These are phyloP conservation scores for Schizothorax lantsangensis DNA, from an alignment of 2,797 vertebrate genomes.

Conservation along the genomic window DNA sequence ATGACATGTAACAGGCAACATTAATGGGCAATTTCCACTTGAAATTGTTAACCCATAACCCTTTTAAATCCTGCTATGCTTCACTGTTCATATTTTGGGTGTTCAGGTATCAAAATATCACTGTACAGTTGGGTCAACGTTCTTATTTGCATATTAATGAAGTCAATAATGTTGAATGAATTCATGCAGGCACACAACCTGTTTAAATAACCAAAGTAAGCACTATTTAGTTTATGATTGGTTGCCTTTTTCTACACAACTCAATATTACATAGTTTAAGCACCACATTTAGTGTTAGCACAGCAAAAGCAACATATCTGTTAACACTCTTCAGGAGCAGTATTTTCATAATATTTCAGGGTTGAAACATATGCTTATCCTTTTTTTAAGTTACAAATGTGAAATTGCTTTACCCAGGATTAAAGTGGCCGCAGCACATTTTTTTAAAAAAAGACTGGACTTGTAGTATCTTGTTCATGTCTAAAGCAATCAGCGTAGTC, in stretches of 20 bases:
- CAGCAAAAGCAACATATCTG: neutral
- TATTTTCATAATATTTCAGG: neutral
- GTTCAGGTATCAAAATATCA: neutral
- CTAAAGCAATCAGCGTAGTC: neutral
- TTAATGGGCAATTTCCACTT: neutral
- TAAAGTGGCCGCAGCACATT: neutral
- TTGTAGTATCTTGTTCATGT: neutral
- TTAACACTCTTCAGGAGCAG: neutral
- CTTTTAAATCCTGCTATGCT: neutral
- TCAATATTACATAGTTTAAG: neutral
- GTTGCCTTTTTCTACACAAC: neutral
- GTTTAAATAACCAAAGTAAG: constrained; percentile 6
- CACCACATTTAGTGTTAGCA: neutral
- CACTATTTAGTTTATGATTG: neutral
- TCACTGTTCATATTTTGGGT: neutral
- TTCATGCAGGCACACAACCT: neutral
- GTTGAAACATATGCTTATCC: neutral
- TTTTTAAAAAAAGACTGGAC: neutral
- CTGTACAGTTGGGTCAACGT: neutral
- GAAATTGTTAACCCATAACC: neutral
- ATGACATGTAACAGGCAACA: neutral
- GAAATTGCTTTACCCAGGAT: neutral
- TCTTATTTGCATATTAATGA: constrained; percentile 23
- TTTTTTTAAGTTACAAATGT: neutral
- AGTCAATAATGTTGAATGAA: neutral